phyloP scores from a whole-genome alignment of 1,140 invertebrate species.

The Drosophila lini region DNA sequence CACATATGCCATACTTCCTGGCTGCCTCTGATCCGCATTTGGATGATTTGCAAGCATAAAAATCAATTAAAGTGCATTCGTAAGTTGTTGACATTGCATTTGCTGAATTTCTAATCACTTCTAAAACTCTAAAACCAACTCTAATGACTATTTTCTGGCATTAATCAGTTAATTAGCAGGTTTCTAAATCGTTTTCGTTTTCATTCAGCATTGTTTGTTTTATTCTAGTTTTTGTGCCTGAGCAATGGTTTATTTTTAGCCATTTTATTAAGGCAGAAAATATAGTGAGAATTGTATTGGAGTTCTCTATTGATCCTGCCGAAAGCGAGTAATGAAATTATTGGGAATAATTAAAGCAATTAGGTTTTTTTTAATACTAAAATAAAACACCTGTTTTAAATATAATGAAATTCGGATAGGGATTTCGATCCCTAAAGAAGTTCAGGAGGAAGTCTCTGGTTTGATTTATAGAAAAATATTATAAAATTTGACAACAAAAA shows the following conservation, averaged over 20 bases:
- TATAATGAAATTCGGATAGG: no score
- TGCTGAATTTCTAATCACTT: not conserved
- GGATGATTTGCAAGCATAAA: no score
- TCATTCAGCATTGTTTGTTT: constrained; percentile 11
- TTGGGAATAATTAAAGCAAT: not conserved
- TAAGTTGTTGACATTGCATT: not conserved
- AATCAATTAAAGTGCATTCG: constrained; percentile 13
- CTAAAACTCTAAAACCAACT: constrained; percentile 1
- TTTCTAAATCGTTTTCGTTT: constrained; percentile 9
- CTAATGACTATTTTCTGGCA: constrained; percentile 2
- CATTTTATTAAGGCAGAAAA: not conserved
- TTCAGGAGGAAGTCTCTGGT: no score
- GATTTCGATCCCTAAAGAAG: no score
- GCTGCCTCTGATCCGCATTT: not conserved
- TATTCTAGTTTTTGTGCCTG: constrained; percentile 6
- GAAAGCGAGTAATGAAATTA: not conserved
- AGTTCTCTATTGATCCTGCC: not conserved
- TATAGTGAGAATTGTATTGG: not conserved
- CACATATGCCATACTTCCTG: constrained; percentile 20
- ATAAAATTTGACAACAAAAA: no score
- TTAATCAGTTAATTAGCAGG: constrained; percentile 14
- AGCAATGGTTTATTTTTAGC: constrained; percentile 7
- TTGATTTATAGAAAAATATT: no score
- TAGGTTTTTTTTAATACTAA: no score
- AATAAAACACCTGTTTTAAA: not conserved